These are phyloP conservation scores for Parnassius smintheus DNA, from an alignment of 2,888 invertebrate species.

Conservation along the genomic window DNA sequence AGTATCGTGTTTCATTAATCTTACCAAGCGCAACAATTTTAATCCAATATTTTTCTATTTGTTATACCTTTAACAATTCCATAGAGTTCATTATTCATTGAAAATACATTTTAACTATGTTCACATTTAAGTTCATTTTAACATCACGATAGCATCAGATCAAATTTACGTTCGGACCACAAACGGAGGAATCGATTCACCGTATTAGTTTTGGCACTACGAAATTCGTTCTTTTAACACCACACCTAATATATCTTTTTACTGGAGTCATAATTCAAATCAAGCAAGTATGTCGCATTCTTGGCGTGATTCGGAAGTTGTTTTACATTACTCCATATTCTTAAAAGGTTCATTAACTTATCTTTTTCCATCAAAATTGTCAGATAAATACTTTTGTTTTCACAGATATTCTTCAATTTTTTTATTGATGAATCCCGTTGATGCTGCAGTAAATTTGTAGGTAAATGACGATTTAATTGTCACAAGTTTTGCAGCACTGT, in stretches of 20 bases:
- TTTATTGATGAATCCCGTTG: not conserved
- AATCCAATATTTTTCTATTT: constrained; percentile 9
- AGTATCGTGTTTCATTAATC: not conserved
- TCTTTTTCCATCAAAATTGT: too few species aligned
- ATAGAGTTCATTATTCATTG: constrained; percentile 21
- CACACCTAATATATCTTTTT: not conserved
- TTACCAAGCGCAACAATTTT: constrained; percentile 16
- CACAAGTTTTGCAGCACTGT: constrained; percentile 93
- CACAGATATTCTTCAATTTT: not conserved
- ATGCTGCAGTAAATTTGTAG: not conserved
- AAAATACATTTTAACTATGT: constrained; percentile 9
- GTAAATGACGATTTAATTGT: constrained; percentile 41
- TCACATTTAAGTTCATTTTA: constrained; percentile 5
- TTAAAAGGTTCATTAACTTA: too few species aligned
- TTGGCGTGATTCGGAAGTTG: too few species aligned
- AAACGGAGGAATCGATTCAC: not conserved
- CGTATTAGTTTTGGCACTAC: too few species aligned
- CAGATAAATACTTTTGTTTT: too few species aligned
- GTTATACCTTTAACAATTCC: constrained; percentile 24
- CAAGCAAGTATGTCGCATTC: too few species aligned
- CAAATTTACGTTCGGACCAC: not conserved
- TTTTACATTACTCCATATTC: too few species aligned
- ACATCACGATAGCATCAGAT: not conserved
- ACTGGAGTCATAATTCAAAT: not conserved
- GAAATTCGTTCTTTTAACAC: too few species aligned